phyloP scores from a whole-genome alignment of 2,888 invertebrate genomes.

The Epsilonema sp. region DNA sequence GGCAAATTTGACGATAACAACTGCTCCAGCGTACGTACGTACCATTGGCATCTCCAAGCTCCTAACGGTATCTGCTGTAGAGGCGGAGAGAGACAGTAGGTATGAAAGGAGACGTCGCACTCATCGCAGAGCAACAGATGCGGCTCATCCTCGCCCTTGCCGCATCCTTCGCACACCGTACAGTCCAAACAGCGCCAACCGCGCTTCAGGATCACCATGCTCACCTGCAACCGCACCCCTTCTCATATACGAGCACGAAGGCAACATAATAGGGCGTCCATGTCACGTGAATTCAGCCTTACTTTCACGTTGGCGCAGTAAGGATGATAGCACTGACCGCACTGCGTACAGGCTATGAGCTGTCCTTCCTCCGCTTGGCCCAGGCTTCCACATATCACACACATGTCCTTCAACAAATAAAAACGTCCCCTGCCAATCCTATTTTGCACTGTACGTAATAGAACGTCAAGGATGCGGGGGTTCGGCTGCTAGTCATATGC shows the following conservation, averaged over 20 bases:
- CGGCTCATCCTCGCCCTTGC: constrained; percentile 78
- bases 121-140: constrained; percentile 90
- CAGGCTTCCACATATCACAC: constrained; percentile 92
- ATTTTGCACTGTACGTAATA: no score
- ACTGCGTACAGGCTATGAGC: constrained; percentile 85
- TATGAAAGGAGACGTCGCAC: constrained; percentile 97
- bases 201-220: constrained; percentile 70
- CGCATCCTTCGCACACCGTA: constrained; percentile 97
- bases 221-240: constrained; percentile 42
- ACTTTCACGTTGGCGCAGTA: constrained; percentile 90
- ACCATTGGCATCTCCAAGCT: constrained; percentile 93
- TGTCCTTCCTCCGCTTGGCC: constrained; percentile 85
- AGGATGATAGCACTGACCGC: constrained; percentile 97
- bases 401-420: constrained; percentile 67
- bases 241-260: neutral
- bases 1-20: no score
- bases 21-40: no score
- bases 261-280: neutral
- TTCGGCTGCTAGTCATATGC: no score
- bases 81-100: constrained; percentile 90
- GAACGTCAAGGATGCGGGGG: no score
- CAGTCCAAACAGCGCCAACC: constrained; percentile 97
- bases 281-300: constrained; percentile 12
- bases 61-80: constrained; percentile 77
- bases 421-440: no score